Percentiles rank a stretch among this genome's conserved stretches.
These are phyloP conservation scores for Gallinago undulata DNA, from an alignment of 2,113 vertebrate genomes.

Conservation along the genomic window DNA sequence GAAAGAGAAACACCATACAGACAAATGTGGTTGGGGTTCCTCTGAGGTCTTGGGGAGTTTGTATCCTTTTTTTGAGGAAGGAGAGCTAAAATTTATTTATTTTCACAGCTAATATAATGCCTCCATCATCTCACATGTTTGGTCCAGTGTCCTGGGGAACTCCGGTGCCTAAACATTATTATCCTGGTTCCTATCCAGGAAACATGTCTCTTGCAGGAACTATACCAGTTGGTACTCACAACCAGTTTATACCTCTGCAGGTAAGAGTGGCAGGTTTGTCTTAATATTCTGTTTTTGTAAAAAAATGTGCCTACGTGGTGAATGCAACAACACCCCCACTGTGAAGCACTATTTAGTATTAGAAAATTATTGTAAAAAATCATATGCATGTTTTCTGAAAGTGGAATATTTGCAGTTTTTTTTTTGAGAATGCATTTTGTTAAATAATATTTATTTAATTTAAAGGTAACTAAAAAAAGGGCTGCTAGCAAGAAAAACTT, in stretches of 20 bases:
- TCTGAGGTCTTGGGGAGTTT: neutral
- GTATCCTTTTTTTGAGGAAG: neutral
- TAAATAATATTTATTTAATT: slow-evolving; percentile 69
- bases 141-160: slow-evolving; percentile 83
- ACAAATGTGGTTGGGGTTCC: neutral
- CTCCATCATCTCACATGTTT: slow-evolving; percentile 80
- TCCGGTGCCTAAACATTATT: slow-evolving; percentile 82
- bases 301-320: neutral
- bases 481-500: slow-evolving; percentile 86
- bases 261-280: slow-evolving; percentile 67
- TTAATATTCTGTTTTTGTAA: neutral
- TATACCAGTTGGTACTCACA: slow-evolving; percentile 83
- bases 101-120: slow-evolving; percentile 79
- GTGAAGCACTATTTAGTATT: neutral
- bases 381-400: slow-evolving; percentile 31
- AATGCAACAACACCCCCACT: neutral
- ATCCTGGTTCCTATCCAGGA: slow-evolving; percentile 81
- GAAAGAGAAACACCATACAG: neutral
- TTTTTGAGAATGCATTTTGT: slow-evolving; percentile 37
- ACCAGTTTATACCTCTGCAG: slow-evolving; percentile 96
- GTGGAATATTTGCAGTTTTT: slow-evolving; percentile 23
- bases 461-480: slow-evolving; percentile 97
- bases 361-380: neutral
- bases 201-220: slow-evolving; percentile 67
- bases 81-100: neutral